These are phyloP conservation scores for Penelope pileata DNA, from an alignment of 2,113 vertebrate species.

Conservation along the genomic window DNA sequence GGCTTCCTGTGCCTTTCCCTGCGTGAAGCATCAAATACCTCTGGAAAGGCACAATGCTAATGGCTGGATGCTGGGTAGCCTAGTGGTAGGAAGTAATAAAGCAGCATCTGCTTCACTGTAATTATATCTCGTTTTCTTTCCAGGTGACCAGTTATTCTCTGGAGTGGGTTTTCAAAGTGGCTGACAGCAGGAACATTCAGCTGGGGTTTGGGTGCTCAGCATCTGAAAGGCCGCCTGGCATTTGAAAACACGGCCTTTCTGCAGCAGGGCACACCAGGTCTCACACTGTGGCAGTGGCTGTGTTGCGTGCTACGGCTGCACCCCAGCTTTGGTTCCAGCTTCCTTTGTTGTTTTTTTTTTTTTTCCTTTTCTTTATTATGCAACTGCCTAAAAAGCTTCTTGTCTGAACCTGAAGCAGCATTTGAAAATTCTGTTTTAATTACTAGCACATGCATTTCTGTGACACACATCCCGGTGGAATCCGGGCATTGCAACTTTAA, in stretches of 20 bases:
- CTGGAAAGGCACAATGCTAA: background rate
- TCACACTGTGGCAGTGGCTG: rapidly evolving
- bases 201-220: background rate
- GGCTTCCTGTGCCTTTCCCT: rapidly evolving
- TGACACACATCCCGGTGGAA: conserved; percentile 20
- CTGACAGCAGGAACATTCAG: background rate
- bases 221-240: background rate
- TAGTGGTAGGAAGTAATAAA: background rate
- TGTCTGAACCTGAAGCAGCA: conserved; percentile 1
- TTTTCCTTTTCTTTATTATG: background rate
- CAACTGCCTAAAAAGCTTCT: conserved; percentile 14
- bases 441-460: conserved; percentile 12
- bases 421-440: conserved; percentile 32
- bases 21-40: background rate
- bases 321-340: background rate
- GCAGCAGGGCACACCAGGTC: rapidly evolving
- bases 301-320: background rate
- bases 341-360: background rate
- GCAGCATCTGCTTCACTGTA: background rate
- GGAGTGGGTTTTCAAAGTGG: background rate
- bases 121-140: background rate
- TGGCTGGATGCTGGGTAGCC: background rate
- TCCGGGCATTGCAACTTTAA: conserved; percentile 1
- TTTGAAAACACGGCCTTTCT: background rate
- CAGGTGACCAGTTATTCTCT: background rate